Percentiles rank a stretch among this genome's conserved stretches.
These are phyloP conservation scores for Corythornis vintsioides DNA, from an alignment of 2,113 vertebrate species.

Conservation along the genomic window DNA sequence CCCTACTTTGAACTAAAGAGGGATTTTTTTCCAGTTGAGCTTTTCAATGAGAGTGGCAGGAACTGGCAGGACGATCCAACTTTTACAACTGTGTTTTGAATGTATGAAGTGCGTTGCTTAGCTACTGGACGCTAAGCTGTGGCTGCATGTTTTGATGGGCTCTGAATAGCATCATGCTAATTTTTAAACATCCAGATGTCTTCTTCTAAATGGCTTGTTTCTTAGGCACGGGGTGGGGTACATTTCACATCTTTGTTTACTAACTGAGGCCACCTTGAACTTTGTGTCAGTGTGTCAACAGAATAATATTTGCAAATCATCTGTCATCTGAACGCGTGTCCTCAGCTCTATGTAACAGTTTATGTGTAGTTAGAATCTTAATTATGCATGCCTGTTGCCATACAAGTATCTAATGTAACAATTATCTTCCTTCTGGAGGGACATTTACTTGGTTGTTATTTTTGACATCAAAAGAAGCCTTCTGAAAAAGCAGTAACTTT, in stretches of 20 bases:
- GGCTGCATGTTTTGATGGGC: constrained; percentile 77
- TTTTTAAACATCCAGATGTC: constrained; percentile 73
- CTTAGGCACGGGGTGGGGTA: constrained; percentile 68
- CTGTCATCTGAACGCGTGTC: constrained; percentile 43
- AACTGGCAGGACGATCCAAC: constrained; percentile 60
- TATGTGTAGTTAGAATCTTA: neutral
- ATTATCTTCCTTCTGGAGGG: neutral
- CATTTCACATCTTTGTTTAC: constrained; percentile 75
- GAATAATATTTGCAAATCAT: constrained; percentile 64
- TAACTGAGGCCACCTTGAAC: constrained; percentile 59
- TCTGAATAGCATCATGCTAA: constrained; percentile 56
- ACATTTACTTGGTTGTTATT: neutral
- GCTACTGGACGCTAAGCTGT: constrained; percentile 73
- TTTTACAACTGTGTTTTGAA: constrained; percentile 83
- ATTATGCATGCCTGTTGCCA: neutral
- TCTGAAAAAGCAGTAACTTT: neutral
- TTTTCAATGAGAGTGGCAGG: constrained; percentile 69
- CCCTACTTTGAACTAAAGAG: constrained; percentile 17
- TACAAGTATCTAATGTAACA: neutral
- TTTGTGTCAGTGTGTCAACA: constrained; percentile 31
- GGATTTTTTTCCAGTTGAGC: constrained; percentile 63
- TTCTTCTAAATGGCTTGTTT: constrained; percentile 65
- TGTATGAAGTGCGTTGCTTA: constrained; percentile 73
- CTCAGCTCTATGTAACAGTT: constrained; percentile 23
- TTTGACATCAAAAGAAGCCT: neutral